Percentiles rank a stretch among this genome's conserved stretches.
Conservation (phyloP, 2,797 vertebrate species). For the Gallinago nigripennis region DNA sequence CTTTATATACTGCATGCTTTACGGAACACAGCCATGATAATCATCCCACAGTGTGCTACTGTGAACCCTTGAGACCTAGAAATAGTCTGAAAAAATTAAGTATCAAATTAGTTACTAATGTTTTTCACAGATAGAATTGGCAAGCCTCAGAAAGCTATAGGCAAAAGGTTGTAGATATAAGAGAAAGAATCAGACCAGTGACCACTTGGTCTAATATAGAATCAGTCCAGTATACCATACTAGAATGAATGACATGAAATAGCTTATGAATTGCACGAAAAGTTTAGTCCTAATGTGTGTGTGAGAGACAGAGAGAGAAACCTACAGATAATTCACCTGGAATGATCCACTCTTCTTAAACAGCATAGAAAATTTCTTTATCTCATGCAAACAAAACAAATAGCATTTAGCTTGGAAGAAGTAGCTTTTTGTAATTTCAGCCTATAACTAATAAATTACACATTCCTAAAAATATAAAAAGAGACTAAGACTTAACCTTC, state of each 20-base stretch:
- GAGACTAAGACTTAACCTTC: background rate
- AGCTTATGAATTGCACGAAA: background rate
- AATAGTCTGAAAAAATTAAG: background rate
- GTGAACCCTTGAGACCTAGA: background rate
- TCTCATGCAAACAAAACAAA: background rate
- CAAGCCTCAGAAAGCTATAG: background rate
- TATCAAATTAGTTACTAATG: background rate
- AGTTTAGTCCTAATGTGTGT: background rate
- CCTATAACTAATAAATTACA: background rate
- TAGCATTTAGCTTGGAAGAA: background rate
- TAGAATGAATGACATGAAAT: background rate
- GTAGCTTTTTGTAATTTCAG: background rate
- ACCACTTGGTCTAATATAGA: background rate
- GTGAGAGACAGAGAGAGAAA: background rate
- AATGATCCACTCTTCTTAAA: background rate
- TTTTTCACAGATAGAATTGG: background rate
- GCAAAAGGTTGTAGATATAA: background rate
- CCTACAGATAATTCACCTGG: background rate
- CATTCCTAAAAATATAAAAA: background rate
- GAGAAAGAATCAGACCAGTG: background rate
- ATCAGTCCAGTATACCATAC: background rate
- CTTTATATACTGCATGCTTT: background rate
- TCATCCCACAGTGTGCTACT: background rate
- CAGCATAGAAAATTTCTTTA: background rate
- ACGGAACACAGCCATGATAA: background rate